Evolutionary conservation across 2,888 invertebrate species (phyloP).

Genomic region (Napeogenes inachia): DNA sequence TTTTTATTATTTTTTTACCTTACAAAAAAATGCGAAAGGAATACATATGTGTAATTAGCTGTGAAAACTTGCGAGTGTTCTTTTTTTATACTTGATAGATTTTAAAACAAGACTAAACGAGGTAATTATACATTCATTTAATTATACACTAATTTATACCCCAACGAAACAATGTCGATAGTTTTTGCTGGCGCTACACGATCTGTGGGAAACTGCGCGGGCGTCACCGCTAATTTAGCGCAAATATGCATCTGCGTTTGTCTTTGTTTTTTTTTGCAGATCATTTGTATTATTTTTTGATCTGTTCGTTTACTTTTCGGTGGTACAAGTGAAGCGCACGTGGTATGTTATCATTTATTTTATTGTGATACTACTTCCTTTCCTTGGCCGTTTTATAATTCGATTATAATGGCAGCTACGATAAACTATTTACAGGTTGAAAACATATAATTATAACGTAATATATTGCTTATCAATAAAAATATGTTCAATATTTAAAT

Average conservation of each 20-base stretch:
- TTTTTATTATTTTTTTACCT: background rate
- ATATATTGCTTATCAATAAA: too few relatives aligned
- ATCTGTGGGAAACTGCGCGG: constrained; percentile 63
- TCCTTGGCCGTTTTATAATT: background rate
- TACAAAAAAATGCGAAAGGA: too few relatives aligned
- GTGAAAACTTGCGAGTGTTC: background rate
- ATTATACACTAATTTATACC: too few relatives aligned
- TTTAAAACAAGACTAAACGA: too few relatives aligned
- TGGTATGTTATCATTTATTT: constrained; percentile 19
- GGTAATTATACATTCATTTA: too few relatives aligned
- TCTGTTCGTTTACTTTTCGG: constrained; percentile 40
- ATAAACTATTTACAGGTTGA: background rate
- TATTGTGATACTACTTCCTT: constrained; percentile 10
- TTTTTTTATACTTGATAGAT: too few relatives aligned
- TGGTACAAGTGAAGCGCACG: constrained; percentile 29
- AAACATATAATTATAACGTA: too few relatives aligned
- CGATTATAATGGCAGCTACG: background rate
- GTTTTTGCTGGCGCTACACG: constrained; percentile 44
- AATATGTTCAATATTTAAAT: too few relatives aligned
- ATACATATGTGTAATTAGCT: constrained; percentile 15
- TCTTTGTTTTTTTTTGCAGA: constrained; percentile 35
- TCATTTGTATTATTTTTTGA: constrained; percentile 38
- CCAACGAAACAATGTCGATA: background rate
- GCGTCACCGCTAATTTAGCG: constrained; percentile 67
- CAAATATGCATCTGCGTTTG: constrained; percentile 57